Percentiles rank a stretch among this genome's conserved stretches.
Evolutionary conservation across 2,888 invertebrate species (phyloP).

Genomic region (Apotomis capreana): DNA sequence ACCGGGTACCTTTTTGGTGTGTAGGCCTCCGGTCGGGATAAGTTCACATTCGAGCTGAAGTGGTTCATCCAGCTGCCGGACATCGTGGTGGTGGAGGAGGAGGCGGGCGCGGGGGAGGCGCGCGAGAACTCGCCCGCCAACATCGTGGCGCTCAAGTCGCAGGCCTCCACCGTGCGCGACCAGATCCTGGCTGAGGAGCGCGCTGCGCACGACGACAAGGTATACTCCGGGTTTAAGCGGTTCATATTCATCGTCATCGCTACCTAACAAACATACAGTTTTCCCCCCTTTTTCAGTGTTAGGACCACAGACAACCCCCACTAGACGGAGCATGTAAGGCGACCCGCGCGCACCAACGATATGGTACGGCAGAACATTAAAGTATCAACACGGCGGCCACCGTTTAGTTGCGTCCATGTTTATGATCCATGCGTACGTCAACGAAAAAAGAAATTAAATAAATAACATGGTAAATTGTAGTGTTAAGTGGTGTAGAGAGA

Average conservation of each 20-base stretch:
- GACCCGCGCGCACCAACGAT: too few species aligned
- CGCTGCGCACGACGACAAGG: slow-evolving; percentile 85
- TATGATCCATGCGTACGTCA: too few species aligned
- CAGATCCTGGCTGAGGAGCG: slow-evolving; percentile 92
- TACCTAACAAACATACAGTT: too few species aligned
- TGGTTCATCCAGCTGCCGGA: slow-evolving; percentile 96
- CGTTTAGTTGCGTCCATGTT: too few species aligned
- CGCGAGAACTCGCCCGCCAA: slow-evolving; percentile 90
- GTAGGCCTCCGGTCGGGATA: slow-evolving; percentile 91
- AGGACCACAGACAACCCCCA: too few species aligned
- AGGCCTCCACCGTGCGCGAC: slow-evolving; percentile 93
- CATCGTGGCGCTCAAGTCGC: slow-evolving; percentile 92
- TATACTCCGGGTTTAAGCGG: background rate
- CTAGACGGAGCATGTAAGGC: too few species aligned
- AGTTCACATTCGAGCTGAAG: slow-evolving; percentile 95
- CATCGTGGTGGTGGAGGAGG: slow-evolving; percentile 88
- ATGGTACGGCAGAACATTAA: too few species aligned
- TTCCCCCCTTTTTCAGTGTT: background rate
- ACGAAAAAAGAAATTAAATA: too few species aligned
- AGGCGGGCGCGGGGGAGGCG: slow-evolving; percentile 75
- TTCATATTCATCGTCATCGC: too few species aligned
- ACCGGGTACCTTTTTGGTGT: background rate
- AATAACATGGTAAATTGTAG: too few species aligned
- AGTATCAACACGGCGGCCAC: too few species aligned
- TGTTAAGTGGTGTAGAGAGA: too few species aligned